A percentile compares a stretch with the other conserved stretches of the same genome.
Conservation (phyloP, 2,113 vertebrate species). For the Calypte anna region DNA sequence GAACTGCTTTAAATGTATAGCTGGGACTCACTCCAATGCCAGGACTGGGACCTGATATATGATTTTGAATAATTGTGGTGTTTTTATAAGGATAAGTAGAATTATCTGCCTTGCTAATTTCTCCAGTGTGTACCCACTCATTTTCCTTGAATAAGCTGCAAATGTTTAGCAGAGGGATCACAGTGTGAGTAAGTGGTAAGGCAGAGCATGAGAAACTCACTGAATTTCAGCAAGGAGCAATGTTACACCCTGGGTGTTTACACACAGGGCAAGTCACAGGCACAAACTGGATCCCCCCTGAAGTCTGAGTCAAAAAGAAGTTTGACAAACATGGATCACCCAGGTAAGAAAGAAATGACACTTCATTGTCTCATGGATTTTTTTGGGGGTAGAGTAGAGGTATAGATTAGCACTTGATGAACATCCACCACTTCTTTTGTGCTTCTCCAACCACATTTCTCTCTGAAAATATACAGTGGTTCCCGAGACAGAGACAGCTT, state of each 20-base stretch:
- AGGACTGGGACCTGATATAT: neutral
- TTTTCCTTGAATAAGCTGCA: neutral
- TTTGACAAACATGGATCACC: neutral
- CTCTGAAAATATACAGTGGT: no score
- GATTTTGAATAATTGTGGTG: neutral
- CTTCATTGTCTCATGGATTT: neutral
- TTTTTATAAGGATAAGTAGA: neutral
- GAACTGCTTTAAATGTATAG: neutral
- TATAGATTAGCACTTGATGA: neutral
- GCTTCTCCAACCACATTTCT: neutral
- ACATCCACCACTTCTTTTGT: neutral
- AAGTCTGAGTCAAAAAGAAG: neutral
- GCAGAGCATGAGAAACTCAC: neutral
- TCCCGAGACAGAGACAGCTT: neutral
- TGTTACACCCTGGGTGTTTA: accelerated
- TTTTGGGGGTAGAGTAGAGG: neutral
- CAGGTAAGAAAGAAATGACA: neutral
- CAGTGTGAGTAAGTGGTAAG: neutral
- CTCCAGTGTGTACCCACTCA: neutral
- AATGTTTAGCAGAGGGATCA: neutral
- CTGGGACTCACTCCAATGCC: neutral
- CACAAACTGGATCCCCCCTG: neutral
- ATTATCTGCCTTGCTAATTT: neutral
- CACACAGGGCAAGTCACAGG: neutral
- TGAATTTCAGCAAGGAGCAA: neutral